Percentiles rank a stretch among this genome's conserved stretches.
Conservation (phyloP, 2,888 invertebrate genomes). For the Melieria omissa region DNA sequence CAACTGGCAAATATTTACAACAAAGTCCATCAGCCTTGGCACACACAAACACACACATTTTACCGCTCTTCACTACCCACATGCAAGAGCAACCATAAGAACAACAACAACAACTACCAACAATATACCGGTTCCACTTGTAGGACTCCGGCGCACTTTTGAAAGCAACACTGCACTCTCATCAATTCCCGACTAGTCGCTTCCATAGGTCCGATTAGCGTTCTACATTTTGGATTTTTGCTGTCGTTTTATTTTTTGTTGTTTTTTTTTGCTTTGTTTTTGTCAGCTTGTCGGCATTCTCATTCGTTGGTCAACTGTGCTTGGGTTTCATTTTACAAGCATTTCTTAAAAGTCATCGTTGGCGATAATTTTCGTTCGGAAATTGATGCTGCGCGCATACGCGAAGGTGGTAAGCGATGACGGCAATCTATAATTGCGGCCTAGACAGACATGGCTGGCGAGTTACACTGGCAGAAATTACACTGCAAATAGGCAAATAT, state of each 20-base stretch:
- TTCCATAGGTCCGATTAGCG: conserved; percentile 2
- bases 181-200: not conserved
- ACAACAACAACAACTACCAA: no score
- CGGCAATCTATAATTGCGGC: not conserved
- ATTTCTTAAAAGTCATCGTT: conserved; percentile 34
- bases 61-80: no score
- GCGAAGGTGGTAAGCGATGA: conserved; percentile 32
- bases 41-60: no score
- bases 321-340: not conserved
- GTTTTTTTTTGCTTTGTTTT: not conserved
- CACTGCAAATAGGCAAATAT: no score
- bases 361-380: conserved; percentile 39
- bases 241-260: not conserved
- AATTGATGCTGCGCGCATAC: conserved; percentile 32
- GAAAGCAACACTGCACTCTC: not conserved
- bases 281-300: not conserved
- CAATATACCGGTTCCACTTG: no score
- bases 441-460: not conserved
- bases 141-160: not conserved
- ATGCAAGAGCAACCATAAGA: no score
- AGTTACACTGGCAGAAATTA: no score
- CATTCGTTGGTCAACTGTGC: no score
- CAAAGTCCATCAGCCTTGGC: no score
- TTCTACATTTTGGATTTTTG: not conserved
- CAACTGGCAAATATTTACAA: no score